Base-by-base conservation (phyloP, 2,888 invertebrate genomes). In the Eilema griseolum region DNA sequence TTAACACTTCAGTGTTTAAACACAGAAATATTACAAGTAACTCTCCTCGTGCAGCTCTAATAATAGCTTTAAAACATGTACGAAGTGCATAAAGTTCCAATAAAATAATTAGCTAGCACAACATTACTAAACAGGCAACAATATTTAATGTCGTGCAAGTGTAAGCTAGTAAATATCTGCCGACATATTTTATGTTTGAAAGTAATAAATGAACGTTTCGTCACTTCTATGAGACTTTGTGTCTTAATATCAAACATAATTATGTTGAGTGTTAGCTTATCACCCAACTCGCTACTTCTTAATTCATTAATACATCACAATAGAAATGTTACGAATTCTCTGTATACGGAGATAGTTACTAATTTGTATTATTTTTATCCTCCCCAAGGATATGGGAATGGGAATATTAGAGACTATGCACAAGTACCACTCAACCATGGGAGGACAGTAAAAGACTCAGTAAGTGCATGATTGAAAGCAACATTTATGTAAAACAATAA, bases 141-240 rank as follows among this genome's bases (percentile, higher is more conserved):
- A 80, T 80, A 82, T 80, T 80, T 79, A 73, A 77, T 69, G 70
- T 67, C 64, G 80, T 69, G 74, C 77, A 69, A 78, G 76, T 82
- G 83, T 84, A 86, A 86, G 83, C 82, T 80, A 83, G 85, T 88
- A 85, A 86, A 87, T 80, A 70, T 64, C 65, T 79, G 79, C 74
- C 74, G 79, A 85, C 83, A 72, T 83, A 75, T 69, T 88, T 85
- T 86, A 87, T 80, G 79, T 77, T 75, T 73, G 74, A 76, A 74
- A 73, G 75, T 75, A 79, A 79, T 87, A 85, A 84, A 86, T 85
- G 76, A 68, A 72, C 61, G 70, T 81, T 80, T 82, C 80, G 82
- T 83, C 83, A 83, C 71, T 64, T 71, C 65, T 37, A n/a, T 20
- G 1, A 31, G 20, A 0, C 28, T 31, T 28, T 61, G 26, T 59